A percentile compares a stretch with the other conserved stretches of the same genome.
Conservation (phyloP, 1,140 invertebrate species). For the Pseudobourletiella spinata region DNA sequence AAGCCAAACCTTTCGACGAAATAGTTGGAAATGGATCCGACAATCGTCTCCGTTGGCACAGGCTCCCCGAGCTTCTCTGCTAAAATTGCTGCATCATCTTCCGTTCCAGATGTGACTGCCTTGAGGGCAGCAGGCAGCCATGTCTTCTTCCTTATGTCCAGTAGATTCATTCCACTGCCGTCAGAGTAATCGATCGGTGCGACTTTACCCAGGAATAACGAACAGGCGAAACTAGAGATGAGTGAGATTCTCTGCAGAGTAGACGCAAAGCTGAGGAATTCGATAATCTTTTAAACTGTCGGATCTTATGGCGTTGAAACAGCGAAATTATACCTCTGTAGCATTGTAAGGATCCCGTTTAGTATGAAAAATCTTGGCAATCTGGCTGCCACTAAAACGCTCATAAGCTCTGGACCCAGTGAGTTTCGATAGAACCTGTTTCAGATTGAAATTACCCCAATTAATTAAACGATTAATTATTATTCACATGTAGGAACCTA, state of each 20-base stretch:
- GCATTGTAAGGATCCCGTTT: slow-evolving; percentile 64
- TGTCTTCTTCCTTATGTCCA: slow-evolving; percentile 68
- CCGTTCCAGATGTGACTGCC: slow-evolving; percentile 45
- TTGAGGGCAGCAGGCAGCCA: slow-evolving; percentile 70
- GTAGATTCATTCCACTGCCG: slow-evolving; percentile 92
- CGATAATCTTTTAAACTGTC: no score
- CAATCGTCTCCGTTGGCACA: slow-evolving; percentile 55
- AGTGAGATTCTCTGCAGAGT: slow-evolving; percentile 72
- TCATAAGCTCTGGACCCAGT: slow-evolving; percentile 90
- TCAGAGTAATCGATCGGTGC: slow-evolving; percentile 86
- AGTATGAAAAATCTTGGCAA: slow-evolving; percentile 72
- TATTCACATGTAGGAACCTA: no score
- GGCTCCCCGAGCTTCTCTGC: slow-evolving; percentile 54
- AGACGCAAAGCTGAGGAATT: no score
- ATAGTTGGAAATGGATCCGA: slow-evolving; percentile 67
- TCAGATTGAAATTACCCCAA: slow-evolving; percentile 1
- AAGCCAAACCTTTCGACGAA: slow-evolving; percentile 80
- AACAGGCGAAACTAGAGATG: slow-evolving; percentile 83
- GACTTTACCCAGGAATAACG: slow-evolving; percentile 77
- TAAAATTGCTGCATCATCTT: slow-evolving; percentile 47
- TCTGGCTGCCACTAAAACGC: slow-evolving; percentile 87
- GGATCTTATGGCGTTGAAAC: no score
- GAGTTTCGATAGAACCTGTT: slow-evolving; percentile 51
- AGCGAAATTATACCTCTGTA: slow-evolving; percentile 70
- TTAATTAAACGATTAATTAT: slow-evolving; percentile 19